These are phyloP conservation scores for Bruchidius siliquastri DNA, from an alignment of 2,888 invertebrate genomes.

Conservation along the genomic window DNA sequence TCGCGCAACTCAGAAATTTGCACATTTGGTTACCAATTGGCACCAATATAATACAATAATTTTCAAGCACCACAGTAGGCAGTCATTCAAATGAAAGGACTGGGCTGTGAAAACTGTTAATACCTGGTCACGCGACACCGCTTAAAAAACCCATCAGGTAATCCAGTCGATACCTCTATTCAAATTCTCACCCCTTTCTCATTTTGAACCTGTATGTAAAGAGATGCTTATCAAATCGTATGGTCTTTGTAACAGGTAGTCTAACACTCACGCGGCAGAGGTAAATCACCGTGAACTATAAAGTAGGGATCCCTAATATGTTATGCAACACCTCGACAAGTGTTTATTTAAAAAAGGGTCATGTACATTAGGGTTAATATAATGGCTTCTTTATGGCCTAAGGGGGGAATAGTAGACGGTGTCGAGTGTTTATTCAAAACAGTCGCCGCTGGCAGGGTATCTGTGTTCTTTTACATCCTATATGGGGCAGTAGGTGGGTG, in stretches of 20 bases:
- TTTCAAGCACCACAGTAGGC: too few relatives aligned
- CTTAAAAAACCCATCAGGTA: slow-evolving; percentile 27
- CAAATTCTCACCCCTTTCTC: slow-evolving; percentile 31
- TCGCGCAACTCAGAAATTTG: too few relatives aligned
- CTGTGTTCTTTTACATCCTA: not conserved
- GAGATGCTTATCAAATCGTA: slow-evolving; percentile 20
- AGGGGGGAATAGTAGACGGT: not conserved
- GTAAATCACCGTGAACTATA: not conserved
- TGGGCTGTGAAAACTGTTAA: not conserved
- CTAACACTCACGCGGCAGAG: slow-evolving; percentile 1
- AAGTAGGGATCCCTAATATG: not conserved
- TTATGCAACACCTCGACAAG: not conserved
- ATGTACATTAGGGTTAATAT: not conserved
- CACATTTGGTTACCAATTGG: too few relatives aligned
- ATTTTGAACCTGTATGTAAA: slow-evolving; percentile 18
- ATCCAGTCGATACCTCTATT: slow-evolving; percentile 23
- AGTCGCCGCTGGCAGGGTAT: not conserved
- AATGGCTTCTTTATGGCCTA: slow-evolving; percentile 2
- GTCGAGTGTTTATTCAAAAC: not conserved
- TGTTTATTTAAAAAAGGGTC: slow-evolving; percentile 2
- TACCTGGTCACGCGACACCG: slow-evolving; percentile 27
- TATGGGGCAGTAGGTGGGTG: not conserved
- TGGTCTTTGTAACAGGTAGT: not conserved
- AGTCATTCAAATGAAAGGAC: not conserved
- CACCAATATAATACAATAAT: too few relatives aligned